Evolutionary conservation across 2,888 invertebrate genomes (phyloP).

Genomic region (Aphodius sticticus): DNA sequence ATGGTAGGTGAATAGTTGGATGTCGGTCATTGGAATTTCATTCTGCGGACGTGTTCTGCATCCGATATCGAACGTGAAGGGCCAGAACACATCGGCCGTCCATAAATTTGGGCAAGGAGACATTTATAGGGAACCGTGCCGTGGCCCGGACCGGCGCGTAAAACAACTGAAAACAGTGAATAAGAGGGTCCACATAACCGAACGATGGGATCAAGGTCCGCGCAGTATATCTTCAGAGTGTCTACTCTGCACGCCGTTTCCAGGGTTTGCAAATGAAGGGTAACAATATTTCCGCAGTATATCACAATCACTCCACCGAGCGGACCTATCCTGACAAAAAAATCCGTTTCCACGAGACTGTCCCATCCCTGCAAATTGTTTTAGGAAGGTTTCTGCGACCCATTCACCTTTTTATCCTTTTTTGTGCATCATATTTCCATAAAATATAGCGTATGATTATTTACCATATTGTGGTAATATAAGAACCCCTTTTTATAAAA

Average conservation of each 20-base stretch:
- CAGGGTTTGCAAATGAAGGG: conserved; percentile 4
- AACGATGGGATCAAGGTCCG: conserved; percentile 4
- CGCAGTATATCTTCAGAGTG: neutral
- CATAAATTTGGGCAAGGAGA: neutral
- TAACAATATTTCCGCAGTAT: conserved; percentile 4
- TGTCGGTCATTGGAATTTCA: conserved; percentile 4
- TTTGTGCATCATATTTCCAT: conserved; percentile 4
- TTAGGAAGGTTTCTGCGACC: neutral
- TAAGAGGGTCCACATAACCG: conserved; percentile 4
- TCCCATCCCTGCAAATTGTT: neutral
- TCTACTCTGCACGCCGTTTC: conserved; percentile 4
- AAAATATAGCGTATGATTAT: neutral
- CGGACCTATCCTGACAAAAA: neutral
- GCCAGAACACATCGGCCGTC: neutral
- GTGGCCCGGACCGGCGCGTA: neutral
- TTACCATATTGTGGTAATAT: neutral
- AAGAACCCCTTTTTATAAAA: neutral
- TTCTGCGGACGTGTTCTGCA: conserved; percentile 4
- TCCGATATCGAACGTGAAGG: conserved; percentile 4
- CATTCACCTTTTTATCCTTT: neutral
- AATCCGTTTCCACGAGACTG: neutral
- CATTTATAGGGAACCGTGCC: neutral
- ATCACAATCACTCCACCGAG: neutral
- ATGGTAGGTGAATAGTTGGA: neutral
- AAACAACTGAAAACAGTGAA: conserved; percentile 4